Evolutionary conservation across 2,888 invertebrate genomes (phyloP).

Genomic region (Agrenia bidenticulata): DNA sequence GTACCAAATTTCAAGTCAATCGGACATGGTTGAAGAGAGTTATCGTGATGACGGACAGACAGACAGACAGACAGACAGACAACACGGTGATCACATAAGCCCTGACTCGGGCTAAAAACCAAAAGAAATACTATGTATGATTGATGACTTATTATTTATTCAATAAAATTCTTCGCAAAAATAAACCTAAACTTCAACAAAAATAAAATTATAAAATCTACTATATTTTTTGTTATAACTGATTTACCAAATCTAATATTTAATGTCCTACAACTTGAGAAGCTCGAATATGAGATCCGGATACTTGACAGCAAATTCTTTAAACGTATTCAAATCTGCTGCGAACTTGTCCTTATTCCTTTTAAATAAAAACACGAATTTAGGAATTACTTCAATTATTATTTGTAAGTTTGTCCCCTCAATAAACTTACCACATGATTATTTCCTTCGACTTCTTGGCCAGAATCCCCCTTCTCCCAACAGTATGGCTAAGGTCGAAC

Average conservation of each 20-base stretch:
- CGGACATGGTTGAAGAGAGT: too few relatives aligned
- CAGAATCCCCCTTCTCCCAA: constrained; percentile 23
- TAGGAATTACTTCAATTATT: background rate
- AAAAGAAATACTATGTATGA: constrained; percentile 4
- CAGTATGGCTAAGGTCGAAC: constrained; percentile 39
- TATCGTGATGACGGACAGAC: too few relatives aligned
- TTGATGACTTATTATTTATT: too few relatives aligned
- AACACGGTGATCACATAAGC: too few relatives aligned
- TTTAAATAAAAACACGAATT: constrained; percentile 14
- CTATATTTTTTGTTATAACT: background rate
- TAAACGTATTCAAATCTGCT: constrained; percentile 35
- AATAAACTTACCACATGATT: constrained; percentile 37
- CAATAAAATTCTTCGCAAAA: too few relatives aligned
- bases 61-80: too few relatives aligned
- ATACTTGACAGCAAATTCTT: constrained; percentile 37
- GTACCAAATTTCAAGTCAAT: too few relatives aligned
- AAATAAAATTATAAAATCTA: too few relatives aligned
- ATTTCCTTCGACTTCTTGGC: constrained; percentile 39
- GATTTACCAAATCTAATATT: background rate
- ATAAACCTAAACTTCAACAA: too few relatives aligned
- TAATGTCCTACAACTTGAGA: constrained; percentile 25
- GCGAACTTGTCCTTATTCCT: constrained; percentile 45
- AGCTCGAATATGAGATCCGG: constrained; percentile 44
- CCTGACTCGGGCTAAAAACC: background rate
- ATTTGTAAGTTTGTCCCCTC: background rate